phyloP scores from a whole-genome alignment of 2,113 vertebrate species.

The Salvelinus alpinus region DNA sequence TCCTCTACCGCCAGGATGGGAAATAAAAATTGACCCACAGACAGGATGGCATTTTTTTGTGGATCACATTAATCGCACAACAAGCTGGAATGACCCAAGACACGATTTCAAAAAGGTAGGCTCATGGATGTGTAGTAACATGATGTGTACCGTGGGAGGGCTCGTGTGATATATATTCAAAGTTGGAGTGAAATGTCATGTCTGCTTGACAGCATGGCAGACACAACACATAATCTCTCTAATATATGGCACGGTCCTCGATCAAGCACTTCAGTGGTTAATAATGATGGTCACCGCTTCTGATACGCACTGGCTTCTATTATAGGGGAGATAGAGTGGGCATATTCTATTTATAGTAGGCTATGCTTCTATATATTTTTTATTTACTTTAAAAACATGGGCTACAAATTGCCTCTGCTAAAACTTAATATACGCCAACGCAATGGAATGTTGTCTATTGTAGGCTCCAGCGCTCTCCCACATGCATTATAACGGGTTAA shows the following conservation, averaged over 20 bases:
- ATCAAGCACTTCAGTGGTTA: background rate
- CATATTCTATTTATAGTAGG: no score
- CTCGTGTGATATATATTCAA: slow-evolving; percentile 9
- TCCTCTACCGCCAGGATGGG: slow-evolving; percentile 92
- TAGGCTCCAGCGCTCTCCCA: slow-evolving; percentile 52
- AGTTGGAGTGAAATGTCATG: slow-evolving; percentile 25
- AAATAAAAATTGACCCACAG: slow-evolving; percentile 94
- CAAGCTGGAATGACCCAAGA: slow-evolving; percentile 95
- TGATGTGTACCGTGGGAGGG: background rate
- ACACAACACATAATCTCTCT: background rate
- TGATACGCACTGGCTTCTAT: background rate
- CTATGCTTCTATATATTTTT: no score
- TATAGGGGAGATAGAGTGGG: background rate
- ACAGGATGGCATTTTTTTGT: slow-evolving; percentile 98
- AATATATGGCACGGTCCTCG: background rate
- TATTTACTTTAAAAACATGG: no score
- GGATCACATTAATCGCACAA: slow-evolving; percentile 93
- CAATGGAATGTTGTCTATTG: slow-evolving; percentile 16
- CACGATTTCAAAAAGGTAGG: slow-evolving; percentile 77
- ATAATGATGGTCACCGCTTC: background rate
- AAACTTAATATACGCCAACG: background rate
- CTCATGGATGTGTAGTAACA: slow-evolving; percentile 24
- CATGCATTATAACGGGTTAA: slow-evolving; percentile 52
- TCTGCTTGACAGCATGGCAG: background rate
- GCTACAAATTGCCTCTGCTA: background rate